Evolutionary conservation across 1,140 invertebrate species (phyloP), one percentile per base, ranked within the genome.

Genomic region (Pseudomyrmex dendroicus): DNA sequence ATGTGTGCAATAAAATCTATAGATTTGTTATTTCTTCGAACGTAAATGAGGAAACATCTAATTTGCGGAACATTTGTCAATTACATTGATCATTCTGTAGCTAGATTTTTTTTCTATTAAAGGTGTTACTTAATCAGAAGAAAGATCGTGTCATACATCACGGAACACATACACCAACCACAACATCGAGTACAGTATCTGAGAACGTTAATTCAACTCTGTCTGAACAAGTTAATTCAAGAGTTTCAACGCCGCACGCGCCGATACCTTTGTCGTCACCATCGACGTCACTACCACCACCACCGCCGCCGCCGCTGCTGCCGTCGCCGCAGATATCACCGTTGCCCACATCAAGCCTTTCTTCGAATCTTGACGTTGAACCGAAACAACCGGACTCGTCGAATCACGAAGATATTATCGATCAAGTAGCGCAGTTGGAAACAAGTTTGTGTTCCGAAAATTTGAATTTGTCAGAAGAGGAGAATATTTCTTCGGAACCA

Each of bases 111-210:
- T 67, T 61, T 68, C 22, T 85, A 20, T 82, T 77, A 64, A 73
- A 91, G 91, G 87, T 93, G 50, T 44, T 93, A 10, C 61, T 93
- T 17, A 91, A 84, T 64, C 91, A 92, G n/a, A 93, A 92, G 54
- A 89, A 74, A 77, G 91, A 73, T 64, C 84, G 52, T 22, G 46
- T 86, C 9, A 54, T 77, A 17, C 73, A 85, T 78, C 66, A 86
- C 8, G 88, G 63, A 3, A 63, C 78, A 0, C 63, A 85, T 0
- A 17, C 63, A 15, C 56, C 83, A 12, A 35, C 15, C 50, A 15
- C 82, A 10, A 72, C 52, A 2, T 35, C 35, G 5, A 35, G 5
- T 35, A 25, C 46, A 13, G 13, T 25, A 20, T 10, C 68, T 9
- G 87, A 84, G 56, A 73, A 22, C 13, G 2, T 67, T 4, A 35